phyloP scores from a whole-genome alignment of 2,797 vertebrate species.

The Clarias laeviceps region DNA sequence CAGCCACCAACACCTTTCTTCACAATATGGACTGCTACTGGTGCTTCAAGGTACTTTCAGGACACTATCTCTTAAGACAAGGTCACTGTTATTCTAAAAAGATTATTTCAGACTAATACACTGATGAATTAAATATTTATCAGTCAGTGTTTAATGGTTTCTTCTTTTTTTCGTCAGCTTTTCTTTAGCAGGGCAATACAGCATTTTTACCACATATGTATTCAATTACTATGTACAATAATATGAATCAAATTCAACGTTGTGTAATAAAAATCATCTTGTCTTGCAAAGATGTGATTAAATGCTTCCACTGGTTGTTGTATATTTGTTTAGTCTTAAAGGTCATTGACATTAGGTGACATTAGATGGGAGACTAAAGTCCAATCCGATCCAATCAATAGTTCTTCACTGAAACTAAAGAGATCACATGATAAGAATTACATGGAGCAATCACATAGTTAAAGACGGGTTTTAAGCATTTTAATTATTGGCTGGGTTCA shows the following conservation, averaged over 20 bases:
- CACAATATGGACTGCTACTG: not conserved
- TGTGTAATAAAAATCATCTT: not conserved
- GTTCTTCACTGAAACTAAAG: not conserved
- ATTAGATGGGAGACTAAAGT: not conserved
- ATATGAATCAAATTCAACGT: slow-evolving; percentile 46
- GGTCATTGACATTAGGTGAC: not conserved
- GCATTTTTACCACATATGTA: not conserved
- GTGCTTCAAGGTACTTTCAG: slow-evolving; percentile 22
- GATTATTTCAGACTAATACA: slow-evolving; percentile 15
- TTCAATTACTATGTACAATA: slow-evolving; percentile 1
- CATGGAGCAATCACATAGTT: not conserved
- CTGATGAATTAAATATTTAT: not conserved
- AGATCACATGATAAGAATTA: not conserved
- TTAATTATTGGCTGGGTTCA: not conserved
- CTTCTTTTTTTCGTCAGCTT: not conserved
- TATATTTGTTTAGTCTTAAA: not conserved
- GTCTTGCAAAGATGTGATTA: slow-evolving; percentile 10
- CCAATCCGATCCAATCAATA: not conserved
- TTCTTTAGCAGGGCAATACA: not conserved
- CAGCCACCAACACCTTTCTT: slow-evolving; percentile 7
- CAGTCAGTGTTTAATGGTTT: not conserved
- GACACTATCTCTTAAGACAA: slow-evolving; percentile 10
- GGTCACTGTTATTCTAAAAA: slow-evolving; percentile 5
- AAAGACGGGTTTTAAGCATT: not conserved
- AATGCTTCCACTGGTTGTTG: not conserved